Conservation (phyloP, 2,888 invertebrate species). For the Tromatobia lineatoria region DNA sequence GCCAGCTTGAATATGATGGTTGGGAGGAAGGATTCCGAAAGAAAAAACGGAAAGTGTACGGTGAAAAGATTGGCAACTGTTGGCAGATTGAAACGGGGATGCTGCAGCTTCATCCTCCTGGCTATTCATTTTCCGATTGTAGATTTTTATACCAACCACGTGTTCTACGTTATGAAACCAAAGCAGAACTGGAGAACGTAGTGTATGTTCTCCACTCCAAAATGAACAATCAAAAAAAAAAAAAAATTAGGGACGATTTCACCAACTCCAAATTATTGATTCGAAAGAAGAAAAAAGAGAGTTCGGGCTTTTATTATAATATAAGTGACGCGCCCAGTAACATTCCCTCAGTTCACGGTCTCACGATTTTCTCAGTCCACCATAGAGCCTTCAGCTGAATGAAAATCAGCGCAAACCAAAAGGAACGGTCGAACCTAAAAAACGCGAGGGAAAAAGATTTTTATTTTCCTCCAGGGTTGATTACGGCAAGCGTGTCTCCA, state of each 20-base stretch:
- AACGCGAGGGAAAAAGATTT: slow-evolving; percentile 13
- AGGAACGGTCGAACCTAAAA: slow-evolving; percentile 18
- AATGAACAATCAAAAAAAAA: slow-evolving; percentile 9
- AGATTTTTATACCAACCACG: slow-evolving; percentile 38
- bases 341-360: slow-evolving; percentile 10
- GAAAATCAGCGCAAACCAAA: background rate
- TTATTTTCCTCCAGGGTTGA: slow-evolving; percentile 34
- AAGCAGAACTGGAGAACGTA: slow-evolving; percentile 12
- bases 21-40: slow-evolving; percentile 13
- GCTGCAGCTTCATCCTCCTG: slow-evolving; percentile 16
- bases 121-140: slow-evolving; percentile 40
- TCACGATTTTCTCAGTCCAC: slow-evolving; percentile 3
- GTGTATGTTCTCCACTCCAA: background rate
- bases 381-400: background rate
- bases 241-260: slow-evolving; percentile 13
- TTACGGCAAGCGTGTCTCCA: slow-evolving; percentile 30
- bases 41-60: slow-evolving; percentile 9
- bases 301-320: slow-evolving; percentile 11
- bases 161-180: slow-evolving; percentile 25
- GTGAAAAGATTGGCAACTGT: slow-evolving; percentile 52
- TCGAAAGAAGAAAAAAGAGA: slow-evolving; percentile 13
- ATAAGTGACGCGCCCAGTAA: slow-evolving; percentile 9
- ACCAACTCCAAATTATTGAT: slow-evolving; percentile 32
- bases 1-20: slow-evolving; percentile 15
- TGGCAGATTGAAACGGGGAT: slow-evolving; percentile 48